Conservation (phyloP, 2,113 vertebrate genomes). For the Xenopus tropicalis region DNA sequence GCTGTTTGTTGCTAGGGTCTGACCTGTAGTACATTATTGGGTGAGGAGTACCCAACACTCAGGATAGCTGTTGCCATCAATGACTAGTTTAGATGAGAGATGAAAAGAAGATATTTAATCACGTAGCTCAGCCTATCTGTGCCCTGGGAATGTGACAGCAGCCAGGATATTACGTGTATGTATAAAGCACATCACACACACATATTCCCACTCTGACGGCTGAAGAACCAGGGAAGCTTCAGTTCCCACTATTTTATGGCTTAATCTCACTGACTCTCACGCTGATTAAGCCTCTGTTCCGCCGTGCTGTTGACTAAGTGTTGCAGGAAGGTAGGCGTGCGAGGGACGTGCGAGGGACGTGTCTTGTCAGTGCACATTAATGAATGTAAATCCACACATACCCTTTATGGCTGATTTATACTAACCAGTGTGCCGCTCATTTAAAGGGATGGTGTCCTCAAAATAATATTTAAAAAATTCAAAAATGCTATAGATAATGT, state of each 20-base stretch:
- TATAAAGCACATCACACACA: not conserved
- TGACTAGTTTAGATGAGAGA: too few species aligned
- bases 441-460: too few species aligned
- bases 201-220: not conserved
- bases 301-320: not conserved
- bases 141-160: not conserved
- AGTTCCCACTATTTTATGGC: not conserved
- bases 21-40: too few species aligned
- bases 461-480: too few species aligned
- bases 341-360: not conserved
- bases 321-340: not conserved
- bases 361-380: conserved; percentile 5
- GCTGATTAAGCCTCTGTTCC: not conserved
- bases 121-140: not conserved
- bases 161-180: not conserved
- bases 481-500: too few species aligned
- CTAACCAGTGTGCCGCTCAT: too few species aligned
- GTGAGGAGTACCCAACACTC: too few species aligned
- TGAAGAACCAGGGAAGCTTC: not conserved
- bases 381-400: too few species aligned
- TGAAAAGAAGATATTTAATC: too few species aligned
- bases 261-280: not conserved
- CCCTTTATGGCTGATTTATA: too few species aligned
- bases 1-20: too few species aligned
- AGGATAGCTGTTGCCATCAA: too few species aligned